Evolutionary conservation across 2,113 vertebrate genomes (phyloP).

Genomic region (Salvator merianae): DNA sequence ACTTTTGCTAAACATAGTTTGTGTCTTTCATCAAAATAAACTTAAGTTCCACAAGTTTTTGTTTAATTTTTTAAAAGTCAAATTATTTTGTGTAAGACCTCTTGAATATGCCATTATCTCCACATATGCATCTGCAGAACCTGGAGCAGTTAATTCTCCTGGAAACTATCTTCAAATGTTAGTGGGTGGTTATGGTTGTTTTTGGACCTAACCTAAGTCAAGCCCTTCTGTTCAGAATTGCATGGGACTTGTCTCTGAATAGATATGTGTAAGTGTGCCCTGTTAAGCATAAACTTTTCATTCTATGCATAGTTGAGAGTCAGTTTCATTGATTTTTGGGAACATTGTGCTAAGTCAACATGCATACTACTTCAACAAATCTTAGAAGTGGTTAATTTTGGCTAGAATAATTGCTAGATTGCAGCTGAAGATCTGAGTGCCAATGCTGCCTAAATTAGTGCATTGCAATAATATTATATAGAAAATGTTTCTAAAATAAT

Average conservation of each 20-base stretch:
- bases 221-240: neutral
- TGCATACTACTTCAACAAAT: neutral
- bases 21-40: neutral
- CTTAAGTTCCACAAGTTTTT: conserved; percentile 35
- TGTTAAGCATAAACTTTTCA: neutral
- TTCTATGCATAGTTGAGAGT: neutral
- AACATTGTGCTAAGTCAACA: neutral
- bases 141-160: neutral
- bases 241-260: neutral
- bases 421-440: neutral
- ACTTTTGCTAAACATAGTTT: conserved; percentile 23
- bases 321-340: neutral
- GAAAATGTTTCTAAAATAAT: conserved; percentile 42
- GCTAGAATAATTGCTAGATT: neutral
- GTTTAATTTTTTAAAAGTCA: conserved; percentile 37
- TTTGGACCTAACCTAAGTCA: neutral
- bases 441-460: conserved; percentile 21
- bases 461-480: conserved; percentile 22
- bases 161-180: neutral
- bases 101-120: neutral
- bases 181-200: too few relatives aligned
- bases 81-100: neutral
- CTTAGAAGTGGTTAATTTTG: neutral
- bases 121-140: neutral
- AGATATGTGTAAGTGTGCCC: neutral